Base-by-base conservation (phyloP, 2,797 vertebrate genomes). In the Lepilemur ruficaudatus region DNA sequence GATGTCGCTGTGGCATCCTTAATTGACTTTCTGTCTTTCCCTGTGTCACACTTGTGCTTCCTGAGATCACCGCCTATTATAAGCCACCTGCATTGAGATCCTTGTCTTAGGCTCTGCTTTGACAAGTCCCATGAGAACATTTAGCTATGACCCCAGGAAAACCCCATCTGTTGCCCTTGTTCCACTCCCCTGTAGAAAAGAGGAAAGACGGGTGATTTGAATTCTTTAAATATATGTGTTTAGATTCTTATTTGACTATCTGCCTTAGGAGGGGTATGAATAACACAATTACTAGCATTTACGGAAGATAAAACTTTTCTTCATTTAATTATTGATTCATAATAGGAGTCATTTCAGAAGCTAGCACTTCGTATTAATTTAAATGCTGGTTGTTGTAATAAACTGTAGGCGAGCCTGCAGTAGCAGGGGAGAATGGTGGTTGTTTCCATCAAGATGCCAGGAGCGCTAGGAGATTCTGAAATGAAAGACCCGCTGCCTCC, bases 271-370 rank as follows among this genome's bases (percentile, higher is more conserved):
- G 28, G 30, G 14, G 4, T 70, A 12, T n/a, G 38, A 80, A 52
- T 61, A 57, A 38, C 15, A 43, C 5, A 25, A 22, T 50, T 38
- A 28, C 9, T 73, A 63, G 23, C 18, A 35, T 63, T 84, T 91
- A 46, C 2, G 28, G 2, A 46, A 67, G 10, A 41, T 73, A 50
- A 73, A 65, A 28, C 4, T 48, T 72, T 48, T 76, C 25, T 84
- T 8, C 13, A 25, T 52, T 83, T 89, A 46, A 12, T 41, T 75
- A 13, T n/a, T 12, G 17, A 80, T 90, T 95, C 48, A 76, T 50
- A 72, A 67, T 82, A 70, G 75, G 91, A 59, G 30, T 30, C 35
- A 76, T 93, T 70, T 70, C 65, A 38, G 61, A 35, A 80, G 14
- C 23, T 65, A 72, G 32, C 15, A 67, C 17, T 32, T 43, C 28